These are phyloP conservation scores for Tholera decimalis DNA, from an alignment of 2,888 invertebrate species.

Conservation along the genomic window DNA sequence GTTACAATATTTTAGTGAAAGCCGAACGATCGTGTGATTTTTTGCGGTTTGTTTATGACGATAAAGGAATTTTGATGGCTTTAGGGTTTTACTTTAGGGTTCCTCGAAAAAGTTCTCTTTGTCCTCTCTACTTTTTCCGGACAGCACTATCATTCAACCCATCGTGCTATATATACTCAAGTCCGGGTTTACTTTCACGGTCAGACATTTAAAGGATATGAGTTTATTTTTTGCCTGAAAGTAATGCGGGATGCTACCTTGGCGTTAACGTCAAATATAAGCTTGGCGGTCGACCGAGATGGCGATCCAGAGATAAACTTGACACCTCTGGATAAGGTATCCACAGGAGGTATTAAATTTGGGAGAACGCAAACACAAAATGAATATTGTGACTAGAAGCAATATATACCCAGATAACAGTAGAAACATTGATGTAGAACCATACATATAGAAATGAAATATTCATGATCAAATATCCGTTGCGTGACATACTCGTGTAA, in stretches of 20 bases:
- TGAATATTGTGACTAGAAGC: conserved; percentile 17
- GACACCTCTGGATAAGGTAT: conserved; percentile 23
- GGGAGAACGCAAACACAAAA: conserved; percentile 11
- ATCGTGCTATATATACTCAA: neutral
- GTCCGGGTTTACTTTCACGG: neutral
- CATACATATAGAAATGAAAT: conserved; percentile 39
- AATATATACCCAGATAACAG: conserved; percentile 17
- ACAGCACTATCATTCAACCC: neutral
- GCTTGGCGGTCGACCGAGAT: conserved; percentile 37
- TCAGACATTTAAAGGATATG: neutral
- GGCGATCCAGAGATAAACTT: conserved; percentile 49
- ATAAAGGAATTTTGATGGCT: conserved; percentile 56
- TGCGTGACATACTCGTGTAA: conserved; percentile 53
- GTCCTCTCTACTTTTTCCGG: neutral
- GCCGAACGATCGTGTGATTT: conserved; percentile 62
- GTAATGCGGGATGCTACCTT: conserved; percentile 2
- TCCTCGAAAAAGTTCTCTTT: conserved; percentile 14
- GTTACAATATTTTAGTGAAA: conserved; percentile 71
- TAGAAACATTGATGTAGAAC: conserved; percentile 30
- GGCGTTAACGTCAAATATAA: conserved; percentile 21
- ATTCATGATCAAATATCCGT: conserved; percentile 45
- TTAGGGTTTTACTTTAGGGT: conserved; percentile 43
- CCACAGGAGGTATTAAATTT: conserved; percentile 42
- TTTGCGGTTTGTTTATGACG: conserved; percentile 68
- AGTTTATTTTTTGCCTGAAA: neutral